Conservation (phyloP, 2,888 invertebrate genomes). For the Agriopis marginaria region DNA sequence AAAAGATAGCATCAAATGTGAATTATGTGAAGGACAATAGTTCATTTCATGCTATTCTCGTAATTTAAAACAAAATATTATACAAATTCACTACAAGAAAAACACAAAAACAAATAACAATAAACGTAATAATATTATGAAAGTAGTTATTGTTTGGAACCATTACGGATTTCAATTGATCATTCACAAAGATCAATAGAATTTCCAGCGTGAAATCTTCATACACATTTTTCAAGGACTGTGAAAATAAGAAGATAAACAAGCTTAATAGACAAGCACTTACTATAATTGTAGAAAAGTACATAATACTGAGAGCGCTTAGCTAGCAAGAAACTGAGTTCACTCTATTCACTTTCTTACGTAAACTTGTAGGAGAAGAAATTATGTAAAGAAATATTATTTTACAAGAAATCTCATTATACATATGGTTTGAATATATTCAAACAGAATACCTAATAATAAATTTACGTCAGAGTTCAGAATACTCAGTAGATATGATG, state of each 20-base stretch:
- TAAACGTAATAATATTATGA: neutral
- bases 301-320: constrained; percentile 17
- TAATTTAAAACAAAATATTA: neutral
- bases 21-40: no score
- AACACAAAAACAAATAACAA: neutral
- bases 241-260: constrained; percentile 2
- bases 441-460: neutral
- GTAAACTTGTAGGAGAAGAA: neutral
- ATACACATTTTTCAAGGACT: neutral
- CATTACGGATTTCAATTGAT: neutral
- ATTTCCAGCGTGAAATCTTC: neutral
- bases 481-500: neutral
- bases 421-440: neutral
- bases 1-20: neutral
- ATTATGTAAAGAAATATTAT: constrained; percentile 1
- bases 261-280: constrained; percentile 5
- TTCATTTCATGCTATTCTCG: neutral
- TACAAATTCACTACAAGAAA: neutral
- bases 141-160: neutral
- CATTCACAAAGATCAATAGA: neutral
- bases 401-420: constrained; percentile 5
- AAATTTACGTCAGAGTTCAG: neutral
- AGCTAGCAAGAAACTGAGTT: constrained; percentile 8
- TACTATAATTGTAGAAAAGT: constrained; percentile 4
- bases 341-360: neutral